Conservation (phyloP, 2,888 invertebrate species). For the Invenusta paracnida region DNA sequence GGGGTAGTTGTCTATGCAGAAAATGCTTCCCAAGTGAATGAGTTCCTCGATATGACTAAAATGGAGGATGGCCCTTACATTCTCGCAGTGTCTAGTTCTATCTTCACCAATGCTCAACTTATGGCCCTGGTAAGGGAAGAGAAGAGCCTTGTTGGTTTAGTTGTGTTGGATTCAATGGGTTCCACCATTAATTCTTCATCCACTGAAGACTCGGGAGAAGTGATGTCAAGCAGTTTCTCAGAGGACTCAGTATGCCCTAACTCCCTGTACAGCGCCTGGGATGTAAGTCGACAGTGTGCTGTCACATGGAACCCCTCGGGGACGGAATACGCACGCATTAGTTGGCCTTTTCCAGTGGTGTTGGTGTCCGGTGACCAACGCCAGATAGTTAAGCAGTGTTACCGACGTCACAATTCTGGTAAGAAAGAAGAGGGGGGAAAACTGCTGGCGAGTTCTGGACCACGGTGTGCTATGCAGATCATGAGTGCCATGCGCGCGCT, state of each 20-base stretch:
- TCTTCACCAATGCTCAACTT: conserved; percentile 8
- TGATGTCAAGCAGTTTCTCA: neutral
- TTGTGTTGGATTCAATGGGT: conserved; percentile 4
- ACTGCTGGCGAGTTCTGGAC: neutral
- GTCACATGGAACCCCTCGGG: conserved; percentile 15
- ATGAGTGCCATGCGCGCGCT: neutral
- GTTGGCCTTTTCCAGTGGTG: conserved; percentile 33
- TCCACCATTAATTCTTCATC: neutral
- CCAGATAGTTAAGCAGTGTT: neutral
- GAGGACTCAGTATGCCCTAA: conserved; percentile 30
- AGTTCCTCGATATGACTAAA: neutral
- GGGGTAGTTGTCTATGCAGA: conserved; percentile 4
- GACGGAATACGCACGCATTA: neutral
- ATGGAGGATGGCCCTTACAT: neutral
- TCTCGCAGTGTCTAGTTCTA: neutral
- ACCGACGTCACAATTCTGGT: neutral
- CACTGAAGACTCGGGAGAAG: neutral
- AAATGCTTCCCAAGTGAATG: neutral
- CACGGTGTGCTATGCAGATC: neutral
- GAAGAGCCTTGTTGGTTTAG: neutral
- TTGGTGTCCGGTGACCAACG: neutral
- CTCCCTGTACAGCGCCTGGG: neutral
- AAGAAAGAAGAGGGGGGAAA: neutral
- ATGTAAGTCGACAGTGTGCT: neutral
- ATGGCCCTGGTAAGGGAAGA: neutral